phyloP scores from a whole-genome alignment of 2,113 vertebrate species.

The Proterorhinus semilunaris region DNA sequence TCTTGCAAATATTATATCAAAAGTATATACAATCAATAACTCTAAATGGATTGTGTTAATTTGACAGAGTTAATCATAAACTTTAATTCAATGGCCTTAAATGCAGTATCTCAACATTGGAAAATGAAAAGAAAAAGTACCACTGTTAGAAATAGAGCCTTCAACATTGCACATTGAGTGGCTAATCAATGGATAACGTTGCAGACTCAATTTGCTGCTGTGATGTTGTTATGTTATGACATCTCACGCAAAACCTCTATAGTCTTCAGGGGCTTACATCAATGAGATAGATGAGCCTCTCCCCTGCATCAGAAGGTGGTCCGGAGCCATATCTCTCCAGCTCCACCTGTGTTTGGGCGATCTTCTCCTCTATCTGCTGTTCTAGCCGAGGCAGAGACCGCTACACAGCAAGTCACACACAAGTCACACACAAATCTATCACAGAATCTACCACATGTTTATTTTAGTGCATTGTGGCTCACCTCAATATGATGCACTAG shows the following conservation, averaged over 20 bases:
- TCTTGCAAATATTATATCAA: too few species aligned
- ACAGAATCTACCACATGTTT: neutral
- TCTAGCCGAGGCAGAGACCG: conserved; percentile 70
- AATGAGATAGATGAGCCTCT: conserved; percentile 65
- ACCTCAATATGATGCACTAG: conserved; percentile 78
- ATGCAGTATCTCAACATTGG: too few species aligned
- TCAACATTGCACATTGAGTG: too few species aligned
- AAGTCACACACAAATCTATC: neutral
- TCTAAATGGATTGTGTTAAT: too few species aligned
- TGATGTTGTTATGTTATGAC: too few species aligned
- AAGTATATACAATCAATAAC: too few species aligned
- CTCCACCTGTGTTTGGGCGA: conserved; percentile 61
- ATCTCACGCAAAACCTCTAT: neutral
- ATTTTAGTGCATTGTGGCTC: neutral
- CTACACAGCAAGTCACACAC: conserved; percentile 33
- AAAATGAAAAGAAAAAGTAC: too few species aligned
- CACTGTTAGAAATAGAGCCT: too few species aligned
- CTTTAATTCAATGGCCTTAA: too few species aligned
- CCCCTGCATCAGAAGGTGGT: conserved; percentile 59
- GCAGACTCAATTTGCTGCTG: too few species aligned
- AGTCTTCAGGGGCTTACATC: conserved; percentile 56
- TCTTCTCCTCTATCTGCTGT: conserved; percentile 73
- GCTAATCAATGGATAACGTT: too few species aligned
- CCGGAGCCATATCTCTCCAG: conserved; percentile 70
- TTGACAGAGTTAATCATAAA: too few species aligned